Conservation (phyloP, 2,797 vertebrate species). For the Falco peregrinus region DNA sequence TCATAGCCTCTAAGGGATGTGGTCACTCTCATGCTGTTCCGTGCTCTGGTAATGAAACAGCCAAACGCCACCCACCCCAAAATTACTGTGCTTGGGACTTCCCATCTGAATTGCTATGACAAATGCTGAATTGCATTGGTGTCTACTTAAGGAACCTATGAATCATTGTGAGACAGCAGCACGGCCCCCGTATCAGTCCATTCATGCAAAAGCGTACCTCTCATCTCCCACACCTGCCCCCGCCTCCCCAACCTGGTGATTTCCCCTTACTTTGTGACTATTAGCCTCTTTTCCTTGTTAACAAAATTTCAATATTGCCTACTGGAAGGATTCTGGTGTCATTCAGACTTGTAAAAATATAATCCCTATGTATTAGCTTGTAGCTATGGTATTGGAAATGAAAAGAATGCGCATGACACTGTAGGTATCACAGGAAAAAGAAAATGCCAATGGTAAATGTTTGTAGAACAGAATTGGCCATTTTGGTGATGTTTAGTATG, state of each 20-base stretch:
- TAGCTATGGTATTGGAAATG: background rate
- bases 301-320: background rate
- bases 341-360: background rate
- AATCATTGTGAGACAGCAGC: background rate
- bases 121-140: background rate
- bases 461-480: background rate
- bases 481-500: background rate
- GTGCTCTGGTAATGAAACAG: background rate
- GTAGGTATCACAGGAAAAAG: background rate
- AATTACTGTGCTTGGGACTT: background rate
- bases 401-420: background rate
- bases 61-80: fast-evolving
- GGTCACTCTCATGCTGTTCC: fast-evolving
- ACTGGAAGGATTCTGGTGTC: background rate
- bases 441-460: background rate
- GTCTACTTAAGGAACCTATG: background rate
- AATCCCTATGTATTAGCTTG: background rate
- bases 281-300: background rate
- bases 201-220: background rate
- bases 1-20: fast-evolving
- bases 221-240: background rate
- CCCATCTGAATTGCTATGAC: fast-evolving
- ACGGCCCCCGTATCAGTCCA: background rate
- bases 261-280: background rate
- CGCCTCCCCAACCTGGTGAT: background rate